Percentiles rank a stretch among this genome's conserved stretches.
phyloP scores from a whole-genome alignment of 2,113 vertebrate genomes.

The Austrofundulus limnaeus region DNA sequence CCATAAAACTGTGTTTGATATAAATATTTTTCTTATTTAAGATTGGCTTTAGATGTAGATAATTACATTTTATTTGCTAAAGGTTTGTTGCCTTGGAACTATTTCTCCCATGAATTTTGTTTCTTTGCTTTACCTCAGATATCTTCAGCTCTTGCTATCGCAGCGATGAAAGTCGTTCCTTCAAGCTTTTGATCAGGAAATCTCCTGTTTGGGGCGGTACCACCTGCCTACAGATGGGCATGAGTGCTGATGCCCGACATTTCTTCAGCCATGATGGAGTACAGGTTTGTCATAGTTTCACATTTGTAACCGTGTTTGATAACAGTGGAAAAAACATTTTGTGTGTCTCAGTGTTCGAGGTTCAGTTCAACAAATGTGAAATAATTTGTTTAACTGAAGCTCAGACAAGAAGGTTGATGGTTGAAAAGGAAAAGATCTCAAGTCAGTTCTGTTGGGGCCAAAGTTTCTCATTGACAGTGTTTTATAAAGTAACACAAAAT shows the following conservation, averaged over 20 bases:
- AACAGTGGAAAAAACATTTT: no score
- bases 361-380: no score
- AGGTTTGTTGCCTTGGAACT: not conserved
- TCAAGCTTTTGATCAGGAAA: conserved; percentile 81
- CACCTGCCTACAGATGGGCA: conserved; percentile 87
- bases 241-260: conserved; percentile 81
- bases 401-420: no score
- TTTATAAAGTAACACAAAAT: no score
- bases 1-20: not conserved
- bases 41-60: not conserved
- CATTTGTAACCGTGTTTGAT: not conserved
- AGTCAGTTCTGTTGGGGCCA: no score
- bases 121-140: conserved; percentile 59
- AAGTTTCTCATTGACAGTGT: no score
- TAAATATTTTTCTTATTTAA: not conserved
- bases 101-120: not conserved
- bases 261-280: conserved; percentile 92
- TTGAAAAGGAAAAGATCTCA: no score
- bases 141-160: conserved; percentile 85
- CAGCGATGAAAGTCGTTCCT: conserved; percentile 81
- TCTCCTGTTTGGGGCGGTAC: conserved; percentile 83
- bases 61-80: not conserved
- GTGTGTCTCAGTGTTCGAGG: no score
- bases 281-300: conserved; percentile 74
- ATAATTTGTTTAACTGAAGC: no score